Base-by-base conservation (phyloP, 2,797 vertebrate genomes). In the Setipinna tenuifilis region DNA sequence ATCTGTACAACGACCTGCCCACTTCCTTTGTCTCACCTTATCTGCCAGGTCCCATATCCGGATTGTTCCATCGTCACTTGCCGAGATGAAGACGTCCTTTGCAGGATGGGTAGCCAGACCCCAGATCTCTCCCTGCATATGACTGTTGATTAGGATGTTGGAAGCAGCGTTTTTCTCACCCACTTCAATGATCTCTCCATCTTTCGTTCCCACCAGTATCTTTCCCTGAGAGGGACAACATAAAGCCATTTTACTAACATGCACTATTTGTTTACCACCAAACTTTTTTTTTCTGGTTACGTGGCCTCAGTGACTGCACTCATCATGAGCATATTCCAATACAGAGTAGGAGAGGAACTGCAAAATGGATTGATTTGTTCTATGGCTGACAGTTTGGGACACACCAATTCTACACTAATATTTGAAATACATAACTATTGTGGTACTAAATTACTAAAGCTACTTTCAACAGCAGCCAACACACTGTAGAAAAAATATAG, bases 151-250 rank as follows among this genome's bases (percentile, higher is more conserved):
- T 92, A 99, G 93, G 59, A 97, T 96, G 93, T 99, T 99, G 68
- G 98, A 99, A 71, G 97, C 98, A 0, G 97, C 98, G 0, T 98
- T 99, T 95, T 99, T 99, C 87, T 99, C 98, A 87, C 98, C 98
- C 46, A 99, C 97, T 93, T 99, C 98, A 41, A 99, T 97, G 89
- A 99, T 98, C 95, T 99, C 98, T 1, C 98, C 98, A 17, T 99
- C 97, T 94, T 98, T 99, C 14, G 98, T 99, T 90, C 98, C 98
- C 85, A 99, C 98, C 88, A 99, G 93, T 89, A 99, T 98, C 90
- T 99, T 99, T 3, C 98, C 98, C 98, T 99, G 88, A 28, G 6
- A 14, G 6, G 12, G 28, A 6, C 7, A 83, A 16, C 0, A 62
- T 19, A 25, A 16, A 41, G 7, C 10, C n/a, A 59, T 16, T 19